Percentiles rank a stretch among this genome's conserved stretches.
Conservation (phyloP, 2,888 invertebrate species). For the Lapara coniferarum region DNA sequence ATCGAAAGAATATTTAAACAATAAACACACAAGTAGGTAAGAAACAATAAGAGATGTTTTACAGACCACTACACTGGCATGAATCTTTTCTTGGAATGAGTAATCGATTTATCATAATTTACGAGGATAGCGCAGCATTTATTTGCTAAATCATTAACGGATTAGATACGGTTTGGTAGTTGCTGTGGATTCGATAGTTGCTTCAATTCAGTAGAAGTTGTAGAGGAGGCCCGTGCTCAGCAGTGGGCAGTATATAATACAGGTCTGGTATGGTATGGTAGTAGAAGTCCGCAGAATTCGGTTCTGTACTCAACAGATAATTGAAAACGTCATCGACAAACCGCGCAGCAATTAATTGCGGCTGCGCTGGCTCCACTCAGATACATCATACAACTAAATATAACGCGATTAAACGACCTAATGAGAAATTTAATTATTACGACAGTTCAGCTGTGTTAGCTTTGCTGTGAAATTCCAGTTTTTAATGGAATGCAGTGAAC, state of each 20-base stretch:
- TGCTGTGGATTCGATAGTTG: neutral
- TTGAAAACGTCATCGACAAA: constrained; percentile 37
- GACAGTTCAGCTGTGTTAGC: neutral
- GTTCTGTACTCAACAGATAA: neutral
- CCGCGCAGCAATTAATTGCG: constrained; percentile 32
- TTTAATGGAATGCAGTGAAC: neutral
- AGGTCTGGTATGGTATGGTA: too few species aligned
- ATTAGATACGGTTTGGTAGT: neutral
- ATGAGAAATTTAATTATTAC: neutral
- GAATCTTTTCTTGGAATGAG: neutral
- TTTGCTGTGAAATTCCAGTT: neutral
- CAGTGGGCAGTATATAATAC: too few species aligned
- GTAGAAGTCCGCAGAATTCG: neutral
- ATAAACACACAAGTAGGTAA: too few species aligned
- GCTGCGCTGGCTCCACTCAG: neutral
- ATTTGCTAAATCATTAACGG: neutral
- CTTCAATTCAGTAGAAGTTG: neutral
- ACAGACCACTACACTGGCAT: too few species aligned
- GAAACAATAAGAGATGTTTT: too few species aligned
- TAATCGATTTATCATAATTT: neutral
- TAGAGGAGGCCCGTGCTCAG: too few species aligned
- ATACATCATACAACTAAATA: constrained; percentile 9
- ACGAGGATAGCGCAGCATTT: neutral
- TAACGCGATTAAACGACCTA: constrained; percentile 2
- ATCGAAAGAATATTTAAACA: too few species aligned